Percentiles rank a stretch among this genome's conserved stretches.
phyloP scores from a whole-genome alignment of 2,888 invertebrate genomes.

The Pammene aurita region DNA sequence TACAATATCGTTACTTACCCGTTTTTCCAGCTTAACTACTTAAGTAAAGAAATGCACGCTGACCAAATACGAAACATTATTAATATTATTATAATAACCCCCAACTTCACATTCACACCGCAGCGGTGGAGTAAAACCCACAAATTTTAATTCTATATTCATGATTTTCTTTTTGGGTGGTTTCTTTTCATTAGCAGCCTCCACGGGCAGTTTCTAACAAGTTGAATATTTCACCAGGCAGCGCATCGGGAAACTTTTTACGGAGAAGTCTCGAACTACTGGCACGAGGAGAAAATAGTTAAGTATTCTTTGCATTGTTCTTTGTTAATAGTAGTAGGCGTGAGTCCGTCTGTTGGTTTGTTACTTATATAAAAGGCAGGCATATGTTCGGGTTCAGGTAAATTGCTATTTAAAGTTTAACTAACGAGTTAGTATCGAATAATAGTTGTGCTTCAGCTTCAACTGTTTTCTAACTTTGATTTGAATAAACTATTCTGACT shows the following conservation, averaged over 20 bases:
- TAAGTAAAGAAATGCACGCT: background rate
- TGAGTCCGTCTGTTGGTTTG: slow-evolving; percentile 28
- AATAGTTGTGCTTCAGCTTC: slow-evolving; percentile 1
- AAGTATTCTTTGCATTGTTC: slow-evolving; percentile 51
- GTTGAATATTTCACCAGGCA: slow-evolving; percentile 63
- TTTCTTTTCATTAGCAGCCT: slow-evolving; percentile 52
- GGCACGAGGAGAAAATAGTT: slow-evolving; percentile 58
- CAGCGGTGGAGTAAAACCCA: slow-evolving; percentile 18
- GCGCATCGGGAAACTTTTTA: slow-evolving; percentile 56
- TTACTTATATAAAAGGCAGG: slow-evolving; percentile 10
- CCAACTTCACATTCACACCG: background rate
- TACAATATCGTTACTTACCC: background rate
- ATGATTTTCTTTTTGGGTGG: slow-evolving; percentile 30
- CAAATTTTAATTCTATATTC: slow-evolving; percentile 42
- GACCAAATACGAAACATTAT: slow-evolving; percentile 9
- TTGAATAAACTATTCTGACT: too few relatives aligned
- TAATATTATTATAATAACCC: slow-evolving; percentile 13
- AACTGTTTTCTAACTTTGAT: background rate
- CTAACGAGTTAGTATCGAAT: slow-evolving; percentile 1
- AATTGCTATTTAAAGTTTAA: slow-evolving; percentile 30
- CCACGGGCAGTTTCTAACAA: slow-evolving; percentile 56
- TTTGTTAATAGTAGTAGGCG: slow-evolving; percentile 43
- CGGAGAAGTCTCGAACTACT: slow-evolving; percentile 52
- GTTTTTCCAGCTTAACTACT: slow-evolving; percentile 4
- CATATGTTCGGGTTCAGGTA: slow-evolving; percentile 1